Percentiles rank a stretch among this genome's conserved stretches.
phyloP scores from a whole-genome alignment of 2,113 vertebrate genomes.

The Podarcis muralis region DNA sequence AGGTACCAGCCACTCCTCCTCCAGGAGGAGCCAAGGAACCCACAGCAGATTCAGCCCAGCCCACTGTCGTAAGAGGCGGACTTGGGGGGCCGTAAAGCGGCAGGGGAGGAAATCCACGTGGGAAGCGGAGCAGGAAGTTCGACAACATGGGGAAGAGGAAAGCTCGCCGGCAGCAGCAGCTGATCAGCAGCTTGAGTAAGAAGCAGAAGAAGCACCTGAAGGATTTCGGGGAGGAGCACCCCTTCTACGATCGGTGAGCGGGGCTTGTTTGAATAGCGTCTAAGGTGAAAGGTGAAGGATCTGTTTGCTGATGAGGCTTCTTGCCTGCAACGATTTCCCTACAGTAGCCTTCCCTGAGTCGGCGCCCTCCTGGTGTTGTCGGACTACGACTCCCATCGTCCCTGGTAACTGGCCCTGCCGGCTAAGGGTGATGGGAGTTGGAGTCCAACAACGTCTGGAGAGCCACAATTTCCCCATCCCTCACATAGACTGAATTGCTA shows the following conservation, averaged over 20 bases:
- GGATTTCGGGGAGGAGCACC: conserved; percentile 94
- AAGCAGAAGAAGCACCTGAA: conserved; percentile 90
- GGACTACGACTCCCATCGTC: not conserved
- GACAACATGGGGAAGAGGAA: conserved; percentile 64
- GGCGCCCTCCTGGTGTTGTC: not conserved
- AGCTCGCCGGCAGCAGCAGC: conserved; percentile 50
- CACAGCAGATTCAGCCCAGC: not conserved
- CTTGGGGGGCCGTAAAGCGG: conserved; percentile 16
- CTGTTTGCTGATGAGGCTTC: not conserved
- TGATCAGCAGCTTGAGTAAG: conserved; percentile 80
- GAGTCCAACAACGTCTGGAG: not conserved
- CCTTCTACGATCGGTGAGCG: conserved; percentile 86
- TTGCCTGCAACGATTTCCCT: not conserved
- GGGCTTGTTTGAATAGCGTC: not conserved
- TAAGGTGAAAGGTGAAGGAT: not conserved
- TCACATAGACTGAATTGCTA: not conserved
- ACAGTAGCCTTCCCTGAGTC: too few relatives aligned
- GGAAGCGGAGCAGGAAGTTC: fast-evolving
- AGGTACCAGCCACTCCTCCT: not conserved
- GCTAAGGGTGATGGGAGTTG: not conserved
- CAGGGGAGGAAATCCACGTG: not conserved
- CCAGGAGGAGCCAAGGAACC: too few relatives aligned
- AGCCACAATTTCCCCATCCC: not conserved
- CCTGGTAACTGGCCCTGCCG: too few relatives aligned
- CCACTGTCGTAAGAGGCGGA: not conserved